Evolutionary conservation across 1,140 invertebrate species (phyloP), one percentile per base, ranked within the genome.

Genomic region (Cryptotermes secundus): DNA sequence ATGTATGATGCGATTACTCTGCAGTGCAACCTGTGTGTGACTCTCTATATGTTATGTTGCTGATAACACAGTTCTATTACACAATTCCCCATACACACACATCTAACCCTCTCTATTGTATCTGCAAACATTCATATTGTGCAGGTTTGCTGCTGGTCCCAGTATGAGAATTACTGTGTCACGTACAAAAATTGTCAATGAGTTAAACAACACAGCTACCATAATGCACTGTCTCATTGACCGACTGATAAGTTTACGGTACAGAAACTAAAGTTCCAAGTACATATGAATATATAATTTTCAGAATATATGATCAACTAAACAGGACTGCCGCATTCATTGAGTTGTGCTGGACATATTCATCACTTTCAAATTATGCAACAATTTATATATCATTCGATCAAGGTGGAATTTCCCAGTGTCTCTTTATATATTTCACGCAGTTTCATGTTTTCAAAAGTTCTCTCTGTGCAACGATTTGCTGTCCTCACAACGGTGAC

Each of bases 61-160:
- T 72, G 59, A 72, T 72, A 72, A 72, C 59, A 72, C 26, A 72
- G 59, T 72, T 72, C 59, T n/a, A 72, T 72, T 72, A 72, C 59
- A 72, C n/a, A 72, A 72, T 72, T 72, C 59, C 59, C 59, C 31
- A 31, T 72, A 72, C 59, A 72, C 59, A 72, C 59, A 72, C 59
- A 72, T 72, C 26, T 72, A 72, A 72, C 59, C 59, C 59, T n/a
- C 59, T 72, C 59, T 72, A 72, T 72, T 72, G 59, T 72, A 72
- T 31, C 59, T 10, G 59, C 59, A 72, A 3, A 72, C 59, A 72
- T 31, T 72, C 59, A 72, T 72, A n/a, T 2, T 72, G n/a, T 72
- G n/a, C 59, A 72, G 26, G 59, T 72, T 72, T 31, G 59, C 59
- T 72, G 59, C 59, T 31, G 59, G 59, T 31, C 59, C 59, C 26